phyloP scores from a whole-genome alignment of 1,140 invertebrate genomes.

The Papilio helenus region DNA sequence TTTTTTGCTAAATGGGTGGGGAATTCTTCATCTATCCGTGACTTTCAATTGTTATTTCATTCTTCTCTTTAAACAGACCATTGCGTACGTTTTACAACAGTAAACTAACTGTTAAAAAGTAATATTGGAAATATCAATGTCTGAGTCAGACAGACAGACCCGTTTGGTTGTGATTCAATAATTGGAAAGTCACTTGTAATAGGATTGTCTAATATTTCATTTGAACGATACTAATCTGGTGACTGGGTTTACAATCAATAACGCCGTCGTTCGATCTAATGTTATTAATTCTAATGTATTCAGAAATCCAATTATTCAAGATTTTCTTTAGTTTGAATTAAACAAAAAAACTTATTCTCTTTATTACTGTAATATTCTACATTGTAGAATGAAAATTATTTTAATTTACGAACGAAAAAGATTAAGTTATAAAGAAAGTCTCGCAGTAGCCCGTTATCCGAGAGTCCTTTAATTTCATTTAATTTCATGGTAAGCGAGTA shows the following conservation, averaged over 20 bases:
- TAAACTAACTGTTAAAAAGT: no score
- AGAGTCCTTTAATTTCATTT: neutral
- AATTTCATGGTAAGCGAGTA: conserved; percentile 16
- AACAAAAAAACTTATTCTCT: no score
- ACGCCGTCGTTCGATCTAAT: neutral
- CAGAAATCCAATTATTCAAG: neutral
- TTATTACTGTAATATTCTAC: neutral
- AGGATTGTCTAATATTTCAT: neutral
- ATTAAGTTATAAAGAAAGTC: neutral
- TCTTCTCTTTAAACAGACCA: no score
- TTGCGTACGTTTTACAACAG: no score
- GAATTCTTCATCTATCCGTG: no score
- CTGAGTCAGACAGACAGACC: no score
- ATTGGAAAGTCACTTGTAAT: neutral
- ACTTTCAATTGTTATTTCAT: no score
- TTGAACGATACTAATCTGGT: neutral
- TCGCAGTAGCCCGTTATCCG: neutral
- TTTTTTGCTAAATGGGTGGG: no score
- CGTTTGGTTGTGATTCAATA: neutral
- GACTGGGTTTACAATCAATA: neutral
- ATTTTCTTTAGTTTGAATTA: neutral
- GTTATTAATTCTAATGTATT: neutral
- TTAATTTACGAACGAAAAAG: neutral
- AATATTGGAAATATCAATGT: no score
- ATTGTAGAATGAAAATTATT: neutral